These are phyloP conservation scores for Indri indri DNA, from an alignment of 2,113 vertebrate species.

Conservation along the genomic window DNA sequence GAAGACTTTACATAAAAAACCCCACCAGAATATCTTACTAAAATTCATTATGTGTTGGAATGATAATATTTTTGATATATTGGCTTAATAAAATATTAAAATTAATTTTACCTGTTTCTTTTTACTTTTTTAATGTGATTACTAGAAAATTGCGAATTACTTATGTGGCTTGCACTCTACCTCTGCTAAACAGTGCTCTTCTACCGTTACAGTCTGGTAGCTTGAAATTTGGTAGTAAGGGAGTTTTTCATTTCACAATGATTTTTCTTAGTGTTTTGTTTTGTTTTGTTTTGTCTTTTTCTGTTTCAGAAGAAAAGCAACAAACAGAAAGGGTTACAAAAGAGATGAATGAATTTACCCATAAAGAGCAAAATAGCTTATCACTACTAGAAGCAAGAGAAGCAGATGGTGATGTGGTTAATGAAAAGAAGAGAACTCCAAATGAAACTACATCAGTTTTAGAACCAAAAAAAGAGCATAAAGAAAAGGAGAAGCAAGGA, in stretches of 20 bases:
- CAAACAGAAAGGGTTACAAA: constrained; percentile 90
- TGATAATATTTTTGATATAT: neutral
- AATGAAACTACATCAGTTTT: constrained; percentile 85
- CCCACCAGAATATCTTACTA: neutral
- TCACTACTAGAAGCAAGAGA: constrained; percentile 93
- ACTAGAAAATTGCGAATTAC: constrained; percentile 29
- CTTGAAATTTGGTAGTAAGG: neutral
- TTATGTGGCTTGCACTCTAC: neutral
- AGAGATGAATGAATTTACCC: constrained; percentile 91
- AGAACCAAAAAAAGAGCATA: constrained; percentile 90
- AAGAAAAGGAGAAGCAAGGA: constrained; percentile 89
- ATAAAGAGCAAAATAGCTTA: constrained; percentile 90
- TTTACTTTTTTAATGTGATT: neutral
- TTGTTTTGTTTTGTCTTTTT: constrained; percentile 55
- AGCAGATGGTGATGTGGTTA: constrained; percentile 88
- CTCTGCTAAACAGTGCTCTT: neutral
- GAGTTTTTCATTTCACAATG: neutral
- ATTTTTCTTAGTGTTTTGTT: constrained; percentile 29
- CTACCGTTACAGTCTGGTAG: neutral
- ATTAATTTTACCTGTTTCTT: neutral
- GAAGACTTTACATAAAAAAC: neutral
- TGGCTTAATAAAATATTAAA: neutral
- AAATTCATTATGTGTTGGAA: neutral
- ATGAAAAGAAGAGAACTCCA: constrained; percentile 94
- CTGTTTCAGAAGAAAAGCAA: constrained; percentile 91